Conservation (phyloP, 2,797 vertebrate genomes). For the Amazonetta brasiliensis region DNA sequence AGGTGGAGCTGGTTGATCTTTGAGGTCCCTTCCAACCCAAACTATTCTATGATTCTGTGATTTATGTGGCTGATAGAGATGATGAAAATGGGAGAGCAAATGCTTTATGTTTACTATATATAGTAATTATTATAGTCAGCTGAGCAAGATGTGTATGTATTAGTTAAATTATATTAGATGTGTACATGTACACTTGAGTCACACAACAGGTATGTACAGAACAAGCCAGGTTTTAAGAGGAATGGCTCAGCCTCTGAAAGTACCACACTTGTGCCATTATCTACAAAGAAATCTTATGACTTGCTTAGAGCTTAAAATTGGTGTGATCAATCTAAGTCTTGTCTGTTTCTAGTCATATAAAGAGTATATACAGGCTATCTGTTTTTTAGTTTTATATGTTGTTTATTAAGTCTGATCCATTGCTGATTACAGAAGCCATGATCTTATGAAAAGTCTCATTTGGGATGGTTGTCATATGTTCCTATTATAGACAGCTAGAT, state of each 20-base stretch:
- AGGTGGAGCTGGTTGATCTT: too few species aligned
- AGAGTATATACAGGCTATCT: background rate
- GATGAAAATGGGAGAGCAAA: background rate
- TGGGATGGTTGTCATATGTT: background rate
- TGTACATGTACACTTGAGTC: rapidly evolving
- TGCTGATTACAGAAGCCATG: background rate
- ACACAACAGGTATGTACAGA: background rate
- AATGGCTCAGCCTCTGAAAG: background rate
- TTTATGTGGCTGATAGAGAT: background rate
- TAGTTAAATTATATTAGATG: background rate
- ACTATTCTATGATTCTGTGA: too few species aligned
- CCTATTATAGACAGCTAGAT: background rate
- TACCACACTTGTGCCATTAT: background rate
- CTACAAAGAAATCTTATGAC: background rate
- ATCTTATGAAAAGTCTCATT: background rate
- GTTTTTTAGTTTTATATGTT: background rate
- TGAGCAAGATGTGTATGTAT: background rate
- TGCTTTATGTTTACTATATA: background rate
- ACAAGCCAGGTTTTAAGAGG: background rate
- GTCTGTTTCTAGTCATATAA: background rate
- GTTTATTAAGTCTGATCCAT: background rate
- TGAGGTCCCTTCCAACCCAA: too few species aligned
- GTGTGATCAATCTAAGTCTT: background rate
- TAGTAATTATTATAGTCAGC: too few species aligned
- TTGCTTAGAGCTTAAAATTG: background rate